These are phyloP conservation scores for Neocloeon triangulifer DNA, from an alignment of 1,140 invertebrate genomes.

Conservation along the genomic window DNA sequence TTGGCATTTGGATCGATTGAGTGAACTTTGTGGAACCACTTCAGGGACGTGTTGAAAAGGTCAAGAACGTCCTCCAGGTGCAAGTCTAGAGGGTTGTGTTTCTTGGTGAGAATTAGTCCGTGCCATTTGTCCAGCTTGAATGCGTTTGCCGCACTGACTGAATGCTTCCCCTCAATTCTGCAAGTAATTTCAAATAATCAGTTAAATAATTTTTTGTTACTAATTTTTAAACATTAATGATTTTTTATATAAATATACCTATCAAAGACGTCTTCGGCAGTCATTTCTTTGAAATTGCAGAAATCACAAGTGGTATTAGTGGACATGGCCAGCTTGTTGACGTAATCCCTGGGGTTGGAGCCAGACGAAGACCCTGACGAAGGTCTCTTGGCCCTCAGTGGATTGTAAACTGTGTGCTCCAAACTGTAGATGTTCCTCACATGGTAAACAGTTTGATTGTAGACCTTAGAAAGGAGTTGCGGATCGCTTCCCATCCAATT, in stretches of 20 bases:
- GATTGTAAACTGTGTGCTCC: constrained; percentile 7
- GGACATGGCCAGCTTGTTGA: background rate
- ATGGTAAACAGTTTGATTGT: constrained; percentile 4
- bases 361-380: background rate
- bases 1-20: constrained; percentile 8
- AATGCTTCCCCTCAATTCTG: constrained; percentile 15
- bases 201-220: background rate
- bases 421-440: constrained; percentile 2
- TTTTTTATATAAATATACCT: background rate
- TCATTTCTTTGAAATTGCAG: constrained; percentile 6
- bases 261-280: constrained; percentile 5
- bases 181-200: constrained; percentile 1
- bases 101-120: constrained; percentile 17
- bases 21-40: constrained; percentile 15
- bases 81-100: constrained; percentile 21
- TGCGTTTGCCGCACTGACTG: constrained; percentile 21
- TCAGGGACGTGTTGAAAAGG: constrained; percentile 15
- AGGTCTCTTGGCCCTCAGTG: constrained; percentile 7
- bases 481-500: constrained; percentile 2
- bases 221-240: background rate
- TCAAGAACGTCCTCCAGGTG: constrained; percentile 15
- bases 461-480: background rate
- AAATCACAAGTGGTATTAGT: constrained; percentile 5
- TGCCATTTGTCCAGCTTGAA: constrained; percentile 25
- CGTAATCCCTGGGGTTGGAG: background rate